phyloP scores from a whole-genome alignment of 2,797 vertebrate genomes.

The Rhabdomys pumilio region DNA sequence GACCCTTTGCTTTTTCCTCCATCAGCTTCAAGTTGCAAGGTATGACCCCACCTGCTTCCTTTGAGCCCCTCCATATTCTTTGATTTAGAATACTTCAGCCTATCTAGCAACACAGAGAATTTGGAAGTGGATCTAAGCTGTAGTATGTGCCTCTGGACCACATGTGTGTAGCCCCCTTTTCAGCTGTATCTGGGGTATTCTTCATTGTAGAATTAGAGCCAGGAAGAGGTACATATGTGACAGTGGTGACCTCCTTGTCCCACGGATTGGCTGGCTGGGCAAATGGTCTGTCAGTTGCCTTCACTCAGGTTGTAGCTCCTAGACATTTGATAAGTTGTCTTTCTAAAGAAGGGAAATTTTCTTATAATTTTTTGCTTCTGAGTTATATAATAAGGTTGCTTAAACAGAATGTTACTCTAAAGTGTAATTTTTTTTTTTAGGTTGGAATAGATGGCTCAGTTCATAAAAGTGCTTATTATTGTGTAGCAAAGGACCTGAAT shows the following conservation, averaged over 20 bases:
- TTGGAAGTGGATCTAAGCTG: background rate
- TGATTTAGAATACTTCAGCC: background rate
- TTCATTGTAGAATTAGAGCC: background rate
- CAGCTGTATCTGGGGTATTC: background rate
- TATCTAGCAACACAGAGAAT: background rate
- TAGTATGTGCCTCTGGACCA: background rate
- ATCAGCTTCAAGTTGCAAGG: background rate
- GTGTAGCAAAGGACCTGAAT: background rate
- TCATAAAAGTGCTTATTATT: background rate
- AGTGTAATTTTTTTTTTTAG: background rate
- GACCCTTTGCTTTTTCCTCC: background rate
- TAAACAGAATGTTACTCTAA: background rate
- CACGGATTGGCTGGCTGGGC: rapidly evolving
- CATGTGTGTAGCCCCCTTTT: background rate
- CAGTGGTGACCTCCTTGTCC: background rate
- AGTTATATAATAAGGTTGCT: background rate
- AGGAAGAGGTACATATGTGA: background rate
- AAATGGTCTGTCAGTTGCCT: background rate
- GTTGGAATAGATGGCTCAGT: background rate
- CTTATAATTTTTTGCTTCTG: background rate
- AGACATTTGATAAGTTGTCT: background rate
- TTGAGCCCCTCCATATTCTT: background rate
- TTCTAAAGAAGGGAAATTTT: background rate
- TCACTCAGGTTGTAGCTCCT: background rate
- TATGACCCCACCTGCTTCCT: background rate